A percentile compares a stretch with the other conserved stretches of the same genome.
phyloP scores from a whole-genome alignment of 2,113 vertebrate genomes.

The Uropsilus gracilis region DNA sequence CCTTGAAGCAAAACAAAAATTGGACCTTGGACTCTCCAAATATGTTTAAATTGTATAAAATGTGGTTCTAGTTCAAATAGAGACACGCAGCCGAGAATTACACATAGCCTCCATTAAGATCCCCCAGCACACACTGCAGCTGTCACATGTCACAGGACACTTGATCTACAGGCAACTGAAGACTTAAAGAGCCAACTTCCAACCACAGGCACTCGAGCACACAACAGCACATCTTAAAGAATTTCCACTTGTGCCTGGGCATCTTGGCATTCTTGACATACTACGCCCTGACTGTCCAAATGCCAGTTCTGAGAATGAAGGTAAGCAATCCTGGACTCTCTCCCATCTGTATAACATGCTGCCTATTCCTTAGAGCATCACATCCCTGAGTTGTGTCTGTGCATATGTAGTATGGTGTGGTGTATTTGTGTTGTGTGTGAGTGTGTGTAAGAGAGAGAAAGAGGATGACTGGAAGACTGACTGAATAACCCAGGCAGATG shows the following conservation, averaged over 20 bases:
- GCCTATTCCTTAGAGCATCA: not conserved
- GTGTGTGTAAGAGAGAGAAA: not conserved
- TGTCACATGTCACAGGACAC: conserved; percentile 55
- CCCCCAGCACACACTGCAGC: not conserved
- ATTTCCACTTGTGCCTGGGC: not conserved
- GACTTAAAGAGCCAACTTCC: not conserved
- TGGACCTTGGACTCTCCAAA: not conserved
- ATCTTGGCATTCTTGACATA: not conserved
- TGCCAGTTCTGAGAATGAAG: not conserved
- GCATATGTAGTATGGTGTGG: not conserved
- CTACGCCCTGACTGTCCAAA: not conserved
- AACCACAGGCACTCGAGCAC: not conserved
- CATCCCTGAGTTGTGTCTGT: fast-evolving
- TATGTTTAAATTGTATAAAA: conserved; percentile 20
- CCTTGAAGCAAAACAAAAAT: not conserved
- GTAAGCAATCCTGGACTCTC: not conserved
- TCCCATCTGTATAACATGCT: too few relatives aligned
- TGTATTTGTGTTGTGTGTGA: not conserved
- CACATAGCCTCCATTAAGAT: not conserved
- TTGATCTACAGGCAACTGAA: not conserved
- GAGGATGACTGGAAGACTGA: not conserved
- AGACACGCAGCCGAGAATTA: not conserved
- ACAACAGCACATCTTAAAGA: not conserved
- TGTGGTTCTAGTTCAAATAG: conserved; percentile 30
- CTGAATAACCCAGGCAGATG: not conserved